A percentile compares a stretch with the other conserved stretches of the same genome.
Conservation (phyloP, 2,888 invertebrate genomes). For the Andrena marginata region DNA sequence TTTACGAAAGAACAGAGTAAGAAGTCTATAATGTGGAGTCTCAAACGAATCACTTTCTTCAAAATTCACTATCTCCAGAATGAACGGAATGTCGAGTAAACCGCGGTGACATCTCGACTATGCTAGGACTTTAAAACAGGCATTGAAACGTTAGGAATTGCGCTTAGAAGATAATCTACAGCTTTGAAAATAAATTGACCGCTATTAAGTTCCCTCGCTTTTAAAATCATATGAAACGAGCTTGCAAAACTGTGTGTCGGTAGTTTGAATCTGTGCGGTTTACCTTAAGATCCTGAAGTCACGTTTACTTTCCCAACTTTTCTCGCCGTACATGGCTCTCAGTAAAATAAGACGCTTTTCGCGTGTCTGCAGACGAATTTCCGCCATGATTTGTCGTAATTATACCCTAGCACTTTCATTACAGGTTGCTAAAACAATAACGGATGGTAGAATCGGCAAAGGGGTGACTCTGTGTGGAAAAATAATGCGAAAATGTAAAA, state of each 20-base stretch:
- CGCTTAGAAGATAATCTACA: conserved; percentile 37
- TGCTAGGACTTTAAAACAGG: conserved; percentile 40
- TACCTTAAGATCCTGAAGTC: conserved; percentile 23
- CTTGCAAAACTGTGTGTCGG: conserved; percentile 23
- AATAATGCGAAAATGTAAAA: neutral
- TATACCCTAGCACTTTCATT: neutral
- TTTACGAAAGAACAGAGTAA: too few relatives aligned
- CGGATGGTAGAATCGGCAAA: neutral
- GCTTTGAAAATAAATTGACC: conserved; percentile 26
- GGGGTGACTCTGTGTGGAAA: neutral
- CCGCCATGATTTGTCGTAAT: neutral
- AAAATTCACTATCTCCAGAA: too few relatives aligned
- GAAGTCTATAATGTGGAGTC: too few relatives aligned
- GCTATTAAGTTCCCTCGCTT: conserved; percentile 33
- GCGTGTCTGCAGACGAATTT: neutral
- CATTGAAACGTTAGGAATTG: conserved; percentile 34
- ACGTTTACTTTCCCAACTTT: conserved; percentile 58
- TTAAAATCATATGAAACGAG: conserved; percentile 13
- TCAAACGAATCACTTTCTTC: too few relatives aligned
- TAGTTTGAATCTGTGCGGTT: conserved; percentile 35
- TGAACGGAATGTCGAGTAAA: too few relatives aligned
- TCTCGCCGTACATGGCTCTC: conserved; percentile 26
- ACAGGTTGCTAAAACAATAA: neutral
- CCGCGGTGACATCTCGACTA: too few relatives aligned
- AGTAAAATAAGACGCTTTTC: neutral